Conservation (phyloP, 1,140 invertebrate genomes). For the Ditylenchus dipsaci region DNA sequence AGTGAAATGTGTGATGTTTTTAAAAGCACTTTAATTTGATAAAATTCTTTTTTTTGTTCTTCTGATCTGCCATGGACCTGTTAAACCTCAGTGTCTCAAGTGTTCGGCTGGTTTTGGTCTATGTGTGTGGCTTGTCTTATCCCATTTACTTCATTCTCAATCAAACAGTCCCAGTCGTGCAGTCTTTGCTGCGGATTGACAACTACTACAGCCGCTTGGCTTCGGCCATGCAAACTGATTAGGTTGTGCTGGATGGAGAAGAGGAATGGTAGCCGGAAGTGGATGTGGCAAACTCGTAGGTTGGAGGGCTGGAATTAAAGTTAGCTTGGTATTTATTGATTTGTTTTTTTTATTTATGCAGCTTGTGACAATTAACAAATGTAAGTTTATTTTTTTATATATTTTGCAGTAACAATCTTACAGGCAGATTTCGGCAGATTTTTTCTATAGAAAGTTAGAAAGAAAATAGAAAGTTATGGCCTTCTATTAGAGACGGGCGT, state of each 20-base stretch:
- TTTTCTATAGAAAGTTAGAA: not conserved
- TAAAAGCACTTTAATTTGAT: too few relatives aligned
- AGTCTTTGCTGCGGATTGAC: too few relatives aligned
- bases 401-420: not conserved
- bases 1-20: too few relatives aligned
- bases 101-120: too few relatives aligned
- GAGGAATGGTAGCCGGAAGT: not conserved
- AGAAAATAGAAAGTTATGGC: not conserved
- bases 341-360: not conserved
- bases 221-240: not conserved
- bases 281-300: not conserved
- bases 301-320: not conserved
- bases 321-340: not conserved
- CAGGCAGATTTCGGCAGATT: not conserved
- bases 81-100: too few relatives aligned
- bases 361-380: not conserved
- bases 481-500: too few relatives aligned
- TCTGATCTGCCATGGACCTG: too few relatives aligned
- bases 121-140: not conserved
- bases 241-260: not conserved
- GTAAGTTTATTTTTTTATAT: not conserved
- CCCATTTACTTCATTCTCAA: not conserved
- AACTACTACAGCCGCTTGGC: too few relatives aligned
- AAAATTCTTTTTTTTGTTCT: too few relatives aligned
- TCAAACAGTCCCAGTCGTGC: not conserved